Base-by-base conservation (phyloP, 2,797 vertebrate species). In the Vultur gryphus region DNA sequence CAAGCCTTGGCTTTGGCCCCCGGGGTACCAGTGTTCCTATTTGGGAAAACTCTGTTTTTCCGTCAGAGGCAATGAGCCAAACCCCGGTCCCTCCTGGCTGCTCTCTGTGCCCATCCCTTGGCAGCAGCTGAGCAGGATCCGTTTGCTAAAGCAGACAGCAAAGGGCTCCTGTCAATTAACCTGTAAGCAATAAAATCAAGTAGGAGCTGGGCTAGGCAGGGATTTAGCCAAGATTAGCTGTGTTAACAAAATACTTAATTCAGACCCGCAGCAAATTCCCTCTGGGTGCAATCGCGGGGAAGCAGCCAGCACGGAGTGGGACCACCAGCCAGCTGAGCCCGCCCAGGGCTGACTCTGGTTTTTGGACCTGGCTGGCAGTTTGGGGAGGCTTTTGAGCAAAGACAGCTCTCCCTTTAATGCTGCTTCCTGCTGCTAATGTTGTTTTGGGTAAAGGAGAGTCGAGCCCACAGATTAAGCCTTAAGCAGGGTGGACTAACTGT, bases 251-350 rank as follows among this genome's bases (percentile, higher is more conserved):
- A 43, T 7, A 55, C 37, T 80, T 70, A 21, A 51, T 49, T 83
- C 72, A 84, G 64, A 44, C 55, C 59, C 2, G 2, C 51, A 33
- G 51, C 59, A 69, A 84, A 84, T 57, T 39, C 33, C 25, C 46
- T 64, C 28, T 13, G 46, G 52, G 37, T 64, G 37, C 0, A 0
- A 25, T 26, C 0, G 2, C 29, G 0, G 1, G 62, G 41, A 71
- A 19, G 69, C 65, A 77, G 41, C 21, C 41, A 58, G 46, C 57
- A 12, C 1, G 1, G 71, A 58, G n/a, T 0, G 1, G 48, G 51
- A 84, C 17, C 31, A 18, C 5, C 0, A 1, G 24, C 29, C 0
- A 0, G 17, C n/a, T 52, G 35, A 72, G 64, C 49, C 44, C 2
- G 0, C 2, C 4, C 11, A 0, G 26, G 61, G 41, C 61, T 72